Evolutionary conservation across 92 coral and sea anemone species (phyloP), one percentile per base, ranked within the genome.

Genomic region (Heliopora coerulea): DNA sequence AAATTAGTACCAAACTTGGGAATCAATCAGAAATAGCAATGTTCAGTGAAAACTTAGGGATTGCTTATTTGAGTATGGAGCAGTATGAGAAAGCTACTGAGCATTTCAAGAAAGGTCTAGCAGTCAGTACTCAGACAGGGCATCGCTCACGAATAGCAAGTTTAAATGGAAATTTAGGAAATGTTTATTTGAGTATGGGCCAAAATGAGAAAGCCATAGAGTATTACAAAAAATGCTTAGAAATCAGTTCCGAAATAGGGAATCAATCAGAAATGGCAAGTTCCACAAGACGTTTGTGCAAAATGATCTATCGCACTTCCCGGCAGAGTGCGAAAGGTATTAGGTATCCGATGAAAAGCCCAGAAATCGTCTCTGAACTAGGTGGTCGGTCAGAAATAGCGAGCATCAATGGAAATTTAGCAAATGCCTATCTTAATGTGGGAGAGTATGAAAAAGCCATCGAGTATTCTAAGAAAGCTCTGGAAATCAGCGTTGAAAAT

Each of bases 391-490:
- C 27, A 23, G 85, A 28, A 33, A 52, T 59, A 21, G 29, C 18
- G 32, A 24, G 5, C 2, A 32, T 32, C 41, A 29, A 81, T 41
- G 20, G 27, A 33, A 72, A 52, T 27, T 69, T 81, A 24, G 75
- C 63, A 11, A 73, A 31, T 32, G 54, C 39, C 39, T 70, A 70
- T 62, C 49, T 40, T 1, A 49, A 41, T 18, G 39, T 80, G 20
- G 70, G 78, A 13, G 68, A 80, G 37, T 69, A 58, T 41, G 68
- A 80, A 21, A 59, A 80, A 31, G 84, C 61, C 31, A 56, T 80
- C 1, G 50, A 56, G 18, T 49, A 34, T 50, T 60, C 42, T 0
- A 54, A 39, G 25, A 58, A 80, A 20, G 32, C 78, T 48, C 73
- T 78, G 24, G 63, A 78, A 23, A 78, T 78, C 19, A 21, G 61